A percentile compares a stretch with the other conserved stretches of the same genome.
Evolutionary conservation across 1,140 invertebrate genomes (phyloP).

Genomic region (Drosophila virilis): DNA sequence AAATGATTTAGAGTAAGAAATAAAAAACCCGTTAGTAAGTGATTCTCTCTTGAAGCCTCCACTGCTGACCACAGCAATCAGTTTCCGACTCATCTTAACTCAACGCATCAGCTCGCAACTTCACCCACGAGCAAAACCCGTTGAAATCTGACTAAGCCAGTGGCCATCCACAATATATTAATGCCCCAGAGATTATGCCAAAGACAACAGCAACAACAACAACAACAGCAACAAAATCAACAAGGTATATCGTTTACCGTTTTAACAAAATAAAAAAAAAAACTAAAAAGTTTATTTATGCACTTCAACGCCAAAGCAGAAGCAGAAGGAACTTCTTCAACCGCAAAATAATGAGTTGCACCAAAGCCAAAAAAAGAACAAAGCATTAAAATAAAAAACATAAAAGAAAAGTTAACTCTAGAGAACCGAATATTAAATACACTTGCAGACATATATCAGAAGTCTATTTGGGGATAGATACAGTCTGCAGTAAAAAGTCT

Average conservation of each 20-base stretch:
- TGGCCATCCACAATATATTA: conserved; percentile 33
- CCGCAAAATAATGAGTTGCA: conserved; percentile 77
- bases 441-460: neutral
- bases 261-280: conserved; percentile 34
- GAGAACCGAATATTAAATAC: conserved; percentile 16
- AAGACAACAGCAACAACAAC: conserved; percentile 18
- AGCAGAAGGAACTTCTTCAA: conserved; percentile 65
- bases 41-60: conserved; percentile 3
- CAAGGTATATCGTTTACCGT: conserved; percentile 71
- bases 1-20: conserved; percentile 1
- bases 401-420: neutral
- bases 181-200: conserved; percentile 69
- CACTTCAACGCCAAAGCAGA: conserved; percentile 70
- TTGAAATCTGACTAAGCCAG: conserved; percentile 68
- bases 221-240: conserved; percentile 32
- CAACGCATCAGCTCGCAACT: conserved; percentile 63
- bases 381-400: conserved; percentile 7
- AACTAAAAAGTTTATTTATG: conserved; percentile 65
- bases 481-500: too few species aligned
- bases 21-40: conserved; percentile 30
- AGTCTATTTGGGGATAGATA: neutral
- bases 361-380: conserved; percentile 22
- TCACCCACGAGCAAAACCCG: conserved; percentile 54
- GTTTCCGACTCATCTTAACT: conserved; percentile 36
- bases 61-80: conserved; percentile 64